Evolutionary conservation across 1,140 invertebrate species (phyloP), one percentile per base, ranked within the genome.

Genomic region (Maconellicoccus hirsutus): DNA sequence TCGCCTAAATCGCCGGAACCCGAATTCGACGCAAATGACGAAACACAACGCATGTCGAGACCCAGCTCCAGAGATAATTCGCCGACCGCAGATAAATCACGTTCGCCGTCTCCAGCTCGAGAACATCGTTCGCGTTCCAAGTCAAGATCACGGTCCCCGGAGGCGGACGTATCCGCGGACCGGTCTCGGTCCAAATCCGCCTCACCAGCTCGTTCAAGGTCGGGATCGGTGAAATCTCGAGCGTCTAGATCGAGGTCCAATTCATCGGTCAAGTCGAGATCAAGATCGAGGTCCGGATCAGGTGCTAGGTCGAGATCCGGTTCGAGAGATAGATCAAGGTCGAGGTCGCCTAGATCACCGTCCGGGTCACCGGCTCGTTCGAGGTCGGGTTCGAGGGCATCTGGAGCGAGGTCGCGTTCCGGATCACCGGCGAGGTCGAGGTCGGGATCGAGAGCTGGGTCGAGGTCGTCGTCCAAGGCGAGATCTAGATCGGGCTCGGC

Each of bases 301-400:
- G 52, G 73, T n/a, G 22, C n/a, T 39, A 76, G 72, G 10, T 71
- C 73, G n/a, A 42, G 73, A 52, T 75, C 75, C 8, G 71, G 75
- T 70, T 81, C 78, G 1, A 75, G 77, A 1, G 80, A 79, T 70
- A 23, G 71, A 12, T 73, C 71, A 63, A 59, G 73, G 29, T 76
- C 73, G n/a, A 39, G 72, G 22, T 70, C 71, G 59, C 73, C 74
- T 8, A 73, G 71, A 66, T 75, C 73, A 42, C 6, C 16, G 19
- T 72, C 73, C 16, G 72, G 42, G 61, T 76, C 75, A 0, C 33
- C 73, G 69, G 71, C 72, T 4, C 72, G 71, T 39, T 75, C 74
- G 21, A 38, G 74, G 66, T 74, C 73, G 27, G 70, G 72, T 33
- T 73, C 74, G n/a, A 29, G 72, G 52, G 75, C 72, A 22, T 33